phyloP scores from a whole-genome alignment of 1,140 invertebrate species.

The Lordiphosa collinella region DNA sequence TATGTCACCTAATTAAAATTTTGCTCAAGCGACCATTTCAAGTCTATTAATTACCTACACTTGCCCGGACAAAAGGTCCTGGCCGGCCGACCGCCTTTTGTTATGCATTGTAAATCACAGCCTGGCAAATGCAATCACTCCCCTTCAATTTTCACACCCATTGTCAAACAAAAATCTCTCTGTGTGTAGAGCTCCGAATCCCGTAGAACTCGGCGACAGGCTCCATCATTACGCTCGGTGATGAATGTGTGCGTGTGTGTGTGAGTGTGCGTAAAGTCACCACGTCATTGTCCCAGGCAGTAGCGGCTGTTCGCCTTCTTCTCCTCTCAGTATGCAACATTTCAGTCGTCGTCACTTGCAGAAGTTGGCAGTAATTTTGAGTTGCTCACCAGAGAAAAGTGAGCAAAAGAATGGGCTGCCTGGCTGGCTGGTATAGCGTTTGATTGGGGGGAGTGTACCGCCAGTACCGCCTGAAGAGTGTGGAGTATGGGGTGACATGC shows the following conservation, averaged over 20 bases:
- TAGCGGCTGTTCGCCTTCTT: constrained; percentile 8
- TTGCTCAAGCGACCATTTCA: constrained; percentile 71
- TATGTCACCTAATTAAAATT: constrained; percentile 76
- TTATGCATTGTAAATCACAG: constrained; percentile 36
- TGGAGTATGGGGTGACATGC: constrained; percentile 16
- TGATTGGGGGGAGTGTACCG: too few relatives aligned
- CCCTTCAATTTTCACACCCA: constrained; percentile 76
- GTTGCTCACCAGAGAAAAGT: constrained; percentile 34
- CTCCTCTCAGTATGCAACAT: constrained; percentile 37
- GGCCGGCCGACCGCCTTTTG: constrained; percentile 27
- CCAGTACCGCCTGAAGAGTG: neutral
- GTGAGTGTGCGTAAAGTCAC: neutral
- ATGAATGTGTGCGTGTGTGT: constrained; percentile 43
- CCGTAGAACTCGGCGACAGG: constrained; percentile 23
- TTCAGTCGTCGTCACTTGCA: constrained; percentile 65
- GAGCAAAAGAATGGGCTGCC: constrained; percentile 21
- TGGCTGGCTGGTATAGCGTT: too few relatives aligned
- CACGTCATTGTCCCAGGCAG: constrained; percentile 60
- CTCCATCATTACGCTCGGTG: constrained; percentile 58
- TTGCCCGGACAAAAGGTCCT: constrained; percentile 5
- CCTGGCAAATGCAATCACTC: constrained; percentile 66
- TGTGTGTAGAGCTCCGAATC: constrained; percentile 33
- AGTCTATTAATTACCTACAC: constrained; percentile 74
- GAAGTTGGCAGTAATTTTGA: constrained; percentile 75
- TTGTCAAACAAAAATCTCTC: constrained; percentile 69